Evolutionary conservation across 2,113 vertebrate genomes (phyloP).

Genomic region (Forbesichthys papilliferus): DNA sequence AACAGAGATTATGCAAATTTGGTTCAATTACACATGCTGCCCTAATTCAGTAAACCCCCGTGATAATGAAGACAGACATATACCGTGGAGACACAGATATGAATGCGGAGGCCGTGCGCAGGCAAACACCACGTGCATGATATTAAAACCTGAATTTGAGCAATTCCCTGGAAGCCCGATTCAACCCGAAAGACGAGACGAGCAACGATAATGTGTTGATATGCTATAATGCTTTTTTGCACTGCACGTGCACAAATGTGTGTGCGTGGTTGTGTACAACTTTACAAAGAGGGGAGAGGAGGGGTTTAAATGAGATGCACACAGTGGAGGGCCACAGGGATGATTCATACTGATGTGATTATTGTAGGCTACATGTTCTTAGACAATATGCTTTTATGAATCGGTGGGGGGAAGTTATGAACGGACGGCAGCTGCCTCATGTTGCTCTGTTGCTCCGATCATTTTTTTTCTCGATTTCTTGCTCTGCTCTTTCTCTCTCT

Average conservation of each 20-base stretch:
- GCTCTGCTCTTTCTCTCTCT: background rate
- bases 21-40: constrained; percentile 60
- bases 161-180: background rate
- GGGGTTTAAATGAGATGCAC: too few species aligned
- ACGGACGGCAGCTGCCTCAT: background rate
- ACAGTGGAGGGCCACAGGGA: too few species aligned
- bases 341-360: too few species aligned
- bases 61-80: constrained; percentile 66
- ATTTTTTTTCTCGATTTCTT: constrained; percentile 11
- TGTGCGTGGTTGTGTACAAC: background rate
- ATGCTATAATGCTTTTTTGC: constrained; percentile 61
- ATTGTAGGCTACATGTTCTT: too few species aligned
- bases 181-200: constrained; percentile 38
- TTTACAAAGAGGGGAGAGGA: too few species aligned
- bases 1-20: constrained; percentile 68
- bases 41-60: constrained; percentile 69
- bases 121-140: background rate
- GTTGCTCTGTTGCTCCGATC: constrained; percentile 24
- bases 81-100: constrained; percentile 30
- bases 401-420: too few species aligned
- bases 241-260: background rate
- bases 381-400: too few species aligned
- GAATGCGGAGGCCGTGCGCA: background rate
- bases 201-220: constrained; percentile 55
- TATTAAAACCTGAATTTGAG: constrained; percentile 1